Conservation (phyloP, 2,797 vertebrate genomes). For the Serranus cabrilla region DNA sequence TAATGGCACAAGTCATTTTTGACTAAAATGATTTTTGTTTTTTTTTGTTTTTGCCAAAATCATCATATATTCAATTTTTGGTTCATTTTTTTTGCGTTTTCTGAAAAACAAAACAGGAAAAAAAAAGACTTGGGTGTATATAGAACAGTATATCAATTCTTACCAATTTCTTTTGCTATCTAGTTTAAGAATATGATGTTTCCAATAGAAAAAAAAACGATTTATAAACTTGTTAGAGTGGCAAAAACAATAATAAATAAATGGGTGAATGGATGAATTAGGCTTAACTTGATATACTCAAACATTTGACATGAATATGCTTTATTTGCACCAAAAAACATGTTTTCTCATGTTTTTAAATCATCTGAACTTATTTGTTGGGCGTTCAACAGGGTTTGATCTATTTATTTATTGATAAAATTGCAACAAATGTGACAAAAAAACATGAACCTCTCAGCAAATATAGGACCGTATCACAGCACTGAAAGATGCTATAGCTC, state of each 20-base stretch:
- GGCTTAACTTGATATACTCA: not conserved
- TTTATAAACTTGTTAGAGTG: not conserved
- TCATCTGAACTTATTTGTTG: too few relatives aligned
- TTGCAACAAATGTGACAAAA: conserved; percentile 3
- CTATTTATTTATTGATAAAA: not conserved
- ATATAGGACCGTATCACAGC: not conserved
- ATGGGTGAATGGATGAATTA: not conserved
- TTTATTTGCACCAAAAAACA: not conserved
- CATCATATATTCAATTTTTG: too few relatives aligned
- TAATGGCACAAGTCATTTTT: too few relatives aligned
- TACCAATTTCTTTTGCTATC: not conserved
- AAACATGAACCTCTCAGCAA: not conserved
- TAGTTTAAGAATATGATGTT: conserved; percentile 4
- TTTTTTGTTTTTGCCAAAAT: too few relatives aligned
- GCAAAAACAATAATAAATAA: not conserved
- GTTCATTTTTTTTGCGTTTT: too few relatives aligned
- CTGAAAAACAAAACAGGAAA: too few relatives aligned
- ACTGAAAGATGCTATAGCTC: conserved; percentile 4
- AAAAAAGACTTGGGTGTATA: too few relatives aligned
- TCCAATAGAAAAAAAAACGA: not conserved
- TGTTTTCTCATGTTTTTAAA: too few relatives aligned
- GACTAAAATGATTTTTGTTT: too few relatives aligned
- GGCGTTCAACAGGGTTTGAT: too few relatives aligned
- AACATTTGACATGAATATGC: not conserved
- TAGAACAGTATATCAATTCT: not conserved